Evolutionary conservation across 1,140 invertebrate species (phyloP), one percentile per base, ranked within the genome.

Genomic region (Cydia fagiglandana): DNA sequence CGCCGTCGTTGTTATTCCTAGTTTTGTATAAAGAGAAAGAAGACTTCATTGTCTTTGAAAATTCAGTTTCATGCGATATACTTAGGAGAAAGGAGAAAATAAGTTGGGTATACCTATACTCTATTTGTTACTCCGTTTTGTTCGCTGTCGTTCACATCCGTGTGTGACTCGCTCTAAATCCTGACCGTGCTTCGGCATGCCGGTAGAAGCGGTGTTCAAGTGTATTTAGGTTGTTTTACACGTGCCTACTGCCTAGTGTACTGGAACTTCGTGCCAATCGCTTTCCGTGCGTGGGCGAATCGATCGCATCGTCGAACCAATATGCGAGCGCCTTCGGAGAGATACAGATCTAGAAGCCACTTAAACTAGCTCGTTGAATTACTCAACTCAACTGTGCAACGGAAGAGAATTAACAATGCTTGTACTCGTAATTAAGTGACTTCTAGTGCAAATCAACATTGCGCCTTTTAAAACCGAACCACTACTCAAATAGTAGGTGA

Each of bases 151-250:
- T 41, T 38, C 9, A n/a, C 66, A 6, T 70, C 66, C 15, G 66
- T 70, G 66, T 70, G 66, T 70, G 30, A 7, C 15, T 2, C 24
- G 15, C 38, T n/a, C 24, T 70, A 34, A 70, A 70, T 38, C 30
- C 66, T 70, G 34, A n/a, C 64, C 12, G 64, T 38, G 64, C 64
- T 20, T 66, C 64, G 28, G 64, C 24, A 66, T 66, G 66, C 66
- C 30, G 34, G 34, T n/a, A 70, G 34, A 34, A 38, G 34, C 66
- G 66, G 66, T 70, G 66, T 70, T 70, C 30, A 70, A 70, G 66
- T 70, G 66, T 70, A 20, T 38, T 70, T 70, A 17, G 66, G 34
- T 38, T 70, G 66, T 70, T 70, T 70, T 70, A 38, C 66, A 70
- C 66, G 30, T 61, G 15, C 53, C 15, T 50, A 56, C n/a, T 56